phyloP scores from a whole-genome alignment of 2,113 vertebrate species.

The Pseudolaguvia tuberculata region DNA sequence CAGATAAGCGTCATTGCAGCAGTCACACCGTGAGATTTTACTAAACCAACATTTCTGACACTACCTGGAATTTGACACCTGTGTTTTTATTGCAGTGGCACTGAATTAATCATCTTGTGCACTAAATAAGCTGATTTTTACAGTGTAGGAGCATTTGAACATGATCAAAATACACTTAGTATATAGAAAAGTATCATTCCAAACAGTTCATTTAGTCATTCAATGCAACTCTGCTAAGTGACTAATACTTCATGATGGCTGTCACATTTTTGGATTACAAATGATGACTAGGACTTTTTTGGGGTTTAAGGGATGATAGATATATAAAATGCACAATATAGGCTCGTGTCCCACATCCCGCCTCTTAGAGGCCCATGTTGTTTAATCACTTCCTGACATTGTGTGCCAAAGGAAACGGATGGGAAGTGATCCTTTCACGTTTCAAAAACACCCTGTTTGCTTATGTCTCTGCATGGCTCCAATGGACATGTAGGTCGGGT shows the following conservation, averaged over 20 bases:
- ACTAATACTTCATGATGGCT: background rate
- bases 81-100: background rate
- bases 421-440: slow-evolving; percentile 58
- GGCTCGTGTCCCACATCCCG: slow-evolving; percentile 28
- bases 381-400: slow-evolving; percentile 76
- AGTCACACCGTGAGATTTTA: background rate
- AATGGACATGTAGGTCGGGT: slow-evolving; percentile 18
- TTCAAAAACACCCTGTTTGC: slow-evolving; percentile 61
- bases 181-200: background rate
- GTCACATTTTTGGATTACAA: slow-evolving; percentile 12
- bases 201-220: background rate
- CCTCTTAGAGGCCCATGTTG: slow-evolving; percentile 51
- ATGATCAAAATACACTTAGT: background rate
- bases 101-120: background rate
- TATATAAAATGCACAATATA: slow-evolving; percentile 39
- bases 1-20: background rate
- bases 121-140: background rate
- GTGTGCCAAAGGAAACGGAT: slow-evolving; percentile 64
- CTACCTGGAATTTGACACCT: background rate
- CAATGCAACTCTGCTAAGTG: background rate
- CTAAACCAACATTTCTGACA: background rate
- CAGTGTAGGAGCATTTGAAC: background rate
- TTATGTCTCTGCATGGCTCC: slow-evolving; percentile 35
- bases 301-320: slow-evolving; percentile 30
- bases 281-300: background rate